phyloP scores from a whole-genome alignment of 2,797 vertebrate species.

The Enteromius trimaculatus region DNA sequence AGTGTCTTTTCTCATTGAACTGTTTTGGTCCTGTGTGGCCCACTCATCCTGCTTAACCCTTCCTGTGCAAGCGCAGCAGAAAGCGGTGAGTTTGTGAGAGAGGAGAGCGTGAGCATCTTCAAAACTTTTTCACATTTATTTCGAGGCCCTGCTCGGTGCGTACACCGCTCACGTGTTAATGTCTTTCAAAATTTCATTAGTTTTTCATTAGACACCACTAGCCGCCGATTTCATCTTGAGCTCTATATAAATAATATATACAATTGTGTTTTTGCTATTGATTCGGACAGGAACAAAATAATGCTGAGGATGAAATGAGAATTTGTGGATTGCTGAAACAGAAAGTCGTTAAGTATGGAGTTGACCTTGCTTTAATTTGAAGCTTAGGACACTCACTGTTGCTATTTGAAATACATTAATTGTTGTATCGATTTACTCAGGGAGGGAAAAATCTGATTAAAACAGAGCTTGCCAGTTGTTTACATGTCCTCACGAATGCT shows the following conservation, averaged over 20 bases:
- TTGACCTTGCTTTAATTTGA: conserved; percentile 73
- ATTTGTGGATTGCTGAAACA: conserved; percentile 75
- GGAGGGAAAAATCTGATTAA: conserved; percentile 61
- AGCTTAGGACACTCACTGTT: conserved; percentile 62
- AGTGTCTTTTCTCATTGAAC: conserved; percentile 81
- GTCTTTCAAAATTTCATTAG: conserved; percentile 66
- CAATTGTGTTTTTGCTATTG: conserved; percentile 75
- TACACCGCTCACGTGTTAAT: conserved; percentile 30
- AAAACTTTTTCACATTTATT: conserved; percentile 50
- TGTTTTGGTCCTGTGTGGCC: conserved; percentile 77
- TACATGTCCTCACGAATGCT: conserved; percentile 54
- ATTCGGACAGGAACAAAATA: conserved; percentile 72
- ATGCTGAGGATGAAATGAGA: conserved; percentile 69
- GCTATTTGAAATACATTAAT: conserved; percentile 62
- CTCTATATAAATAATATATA: conserved; percentile 76
- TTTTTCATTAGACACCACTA: conserved; percentile 65
- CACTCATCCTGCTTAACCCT: conserved; percentile 83
- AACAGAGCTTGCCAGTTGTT: conserved; percentile 57
- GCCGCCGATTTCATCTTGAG: conserved; percentile 74
- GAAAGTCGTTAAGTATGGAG: conserved; percentile 74
- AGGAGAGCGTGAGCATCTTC: conserved; percentile 13
- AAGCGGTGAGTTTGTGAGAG: conserved; percentile 67
- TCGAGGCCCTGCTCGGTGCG: neutral
- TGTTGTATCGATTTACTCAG: conserved; percentile 58
- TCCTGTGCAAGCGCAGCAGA: conserved; percentile 78